phyloP scores from a whole-genome alignment of 2,888 invertebrate genomes.

The Hyppa rectilinea region DNA sequence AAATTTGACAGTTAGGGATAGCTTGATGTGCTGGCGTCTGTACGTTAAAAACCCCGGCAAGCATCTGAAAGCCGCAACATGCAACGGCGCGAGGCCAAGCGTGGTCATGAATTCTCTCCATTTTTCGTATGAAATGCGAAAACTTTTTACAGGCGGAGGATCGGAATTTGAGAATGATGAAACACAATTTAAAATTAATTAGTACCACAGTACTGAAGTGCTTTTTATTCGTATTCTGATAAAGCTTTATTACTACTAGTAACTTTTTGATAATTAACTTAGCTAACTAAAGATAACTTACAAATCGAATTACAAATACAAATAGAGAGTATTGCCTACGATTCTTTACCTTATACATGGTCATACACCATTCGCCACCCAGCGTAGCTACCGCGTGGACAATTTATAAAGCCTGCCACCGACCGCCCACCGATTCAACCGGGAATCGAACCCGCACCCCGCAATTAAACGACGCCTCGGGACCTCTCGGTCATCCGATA shows the following conservation, averaged over 20 bases:
- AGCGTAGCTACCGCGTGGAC: conserved; percentile 79
- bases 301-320: conserved; percentile 56
- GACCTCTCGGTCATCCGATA: conserved; percentile 83
- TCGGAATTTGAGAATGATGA: neutral
- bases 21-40: too few relatives aligned
- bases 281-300: conserved; percentile 39
- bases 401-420: conserved; percentile 82
- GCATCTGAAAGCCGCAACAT: neutral
- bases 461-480: conserved; percentile 86
- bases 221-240: conserved; percentile 17
- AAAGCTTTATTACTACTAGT: conserved; percentile 13
- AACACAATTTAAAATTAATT: neutral
- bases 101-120: too few relatives aligned
- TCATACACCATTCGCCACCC: conserved; percentile 72
- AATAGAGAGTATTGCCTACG: conserved; percentile 52
- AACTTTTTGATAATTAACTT: conserved; percentile 50
- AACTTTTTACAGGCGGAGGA: too few relatives aligned
- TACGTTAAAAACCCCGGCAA: too few relatives aligned
- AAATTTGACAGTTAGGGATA: too few relatives aligned
- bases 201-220: neutral
- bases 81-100: neutral
- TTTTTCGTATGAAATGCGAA: neutral
- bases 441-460: conserved; percentile 80
- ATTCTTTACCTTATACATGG: conserved; percentile 53
- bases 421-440: conserved; percentile 83